These are phyloP conservation scores for Axea sp. DNA, from an alignment of 2,888 invertebrate species.

Conservation along the genomic window DNA sequence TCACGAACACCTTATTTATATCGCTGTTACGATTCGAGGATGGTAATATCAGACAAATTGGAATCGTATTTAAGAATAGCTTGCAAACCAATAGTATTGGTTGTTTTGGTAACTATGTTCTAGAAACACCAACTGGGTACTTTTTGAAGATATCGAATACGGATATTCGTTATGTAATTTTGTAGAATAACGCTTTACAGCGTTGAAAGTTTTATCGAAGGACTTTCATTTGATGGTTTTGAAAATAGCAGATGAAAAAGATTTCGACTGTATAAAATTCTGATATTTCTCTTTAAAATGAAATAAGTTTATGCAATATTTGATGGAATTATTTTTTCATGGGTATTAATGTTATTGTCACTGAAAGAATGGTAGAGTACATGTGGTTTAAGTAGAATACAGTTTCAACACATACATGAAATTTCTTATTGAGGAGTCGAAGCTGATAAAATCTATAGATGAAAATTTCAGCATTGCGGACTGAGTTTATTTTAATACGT, in stretches of 20 bases:
- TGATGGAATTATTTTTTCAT: too few species aligned
- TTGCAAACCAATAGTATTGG: constrained; percentile 12
- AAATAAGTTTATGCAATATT: not conserved
- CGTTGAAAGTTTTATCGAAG: constrained; percentile 21
- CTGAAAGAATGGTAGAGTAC: too few species aligned
- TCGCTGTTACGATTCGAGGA: constrained; percentile 30
- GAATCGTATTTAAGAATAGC: constrained; percentile 18
- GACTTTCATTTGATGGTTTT: not conserved
- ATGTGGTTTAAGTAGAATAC: too few species aligned
- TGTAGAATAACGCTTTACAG: constrained; percentile 5
- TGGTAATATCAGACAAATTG: constrained; percentile 40
- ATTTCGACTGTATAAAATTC: constrained; percentile 10
- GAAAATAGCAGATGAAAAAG: not conserved
- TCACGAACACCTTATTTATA: constrained; percentile 38
- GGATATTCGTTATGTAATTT: constrained; percentile 26
- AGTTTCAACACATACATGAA: too few species aligned
- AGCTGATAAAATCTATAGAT: too few species aligned
- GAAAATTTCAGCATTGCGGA: too few species aligned
- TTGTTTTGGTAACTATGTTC: constrained; percentile 26
- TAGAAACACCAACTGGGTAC: constrained; percentile 7
- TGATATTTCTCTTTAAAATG: constrained; percentile 1
- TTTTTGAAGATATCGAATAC: constrained; percentile 1
- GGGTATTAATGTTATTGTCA: too few species aligned
- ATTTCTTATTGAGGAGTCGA: too few species aligned
- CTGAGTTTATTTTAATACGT: too few species aligned